Evolutionary conservation across 2,113 vertebrate genomes (phyloP), one percentile per base, ranked within the genome.

Genomic region (Suricata suricatta): DNA sequence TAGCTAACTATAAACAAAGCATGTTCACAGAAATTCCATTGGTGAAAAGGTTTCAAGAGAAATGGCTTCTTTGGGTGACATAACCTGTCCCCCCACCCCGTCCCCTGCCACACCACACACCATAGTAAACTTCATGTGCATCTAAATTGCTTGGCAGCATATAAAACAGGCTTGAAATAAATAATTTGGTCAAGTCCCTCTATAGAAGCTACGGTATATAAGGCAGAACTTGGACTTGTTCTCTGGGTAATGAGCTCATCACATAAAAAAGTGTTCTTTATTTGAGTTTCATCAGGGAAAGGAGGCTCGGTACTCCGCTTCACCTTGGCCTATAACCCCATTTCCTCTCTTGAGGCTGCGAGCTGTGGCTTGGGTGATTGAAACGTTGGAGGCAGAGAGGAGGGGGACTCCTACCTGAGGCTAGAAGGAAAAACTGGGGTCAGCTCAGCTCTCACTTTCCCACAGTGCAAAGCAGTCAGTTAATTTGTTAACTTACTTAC

Each of bases 161-260:
- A 72, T 64, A 57, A 19, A 85, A 84, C 35, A 79, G 31, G 38
- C 33, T 95, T 88, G 77, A 88, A 81, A 91, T 71, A 93, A 97
- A 63, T 81, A 76, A n/a, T 31, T 76, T 71, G n/a, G 44, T 66
- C 47, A 88, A 95, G 23, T 85, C 77, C n/a, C 4, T 47, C 81
- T 72, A 31, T 2, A 41, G 25, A 88, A 68, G 33, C 33, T 63
- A 41, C 1, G 64, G 71, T 60, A 50, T n/a, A 0, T 16, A 71
- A 66, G 57, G 68, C 84, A 84, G 68, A 86, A 60, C 10, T 1
- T 64, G 38, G 81, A 41, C 17, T 76, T 80, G 1, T 44, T 92
- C 33, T 79, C 74, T 72, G 38, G 60, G 13, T 74, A 44, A 44
- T 69, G 68, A 81, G 35, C 80, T 74, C 23, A 29, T 88, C 23